Evolutionary conservation across 2,797 vertebrate genomes (phyloP).

Genomic region (Argyrosomus regius): DNA sequence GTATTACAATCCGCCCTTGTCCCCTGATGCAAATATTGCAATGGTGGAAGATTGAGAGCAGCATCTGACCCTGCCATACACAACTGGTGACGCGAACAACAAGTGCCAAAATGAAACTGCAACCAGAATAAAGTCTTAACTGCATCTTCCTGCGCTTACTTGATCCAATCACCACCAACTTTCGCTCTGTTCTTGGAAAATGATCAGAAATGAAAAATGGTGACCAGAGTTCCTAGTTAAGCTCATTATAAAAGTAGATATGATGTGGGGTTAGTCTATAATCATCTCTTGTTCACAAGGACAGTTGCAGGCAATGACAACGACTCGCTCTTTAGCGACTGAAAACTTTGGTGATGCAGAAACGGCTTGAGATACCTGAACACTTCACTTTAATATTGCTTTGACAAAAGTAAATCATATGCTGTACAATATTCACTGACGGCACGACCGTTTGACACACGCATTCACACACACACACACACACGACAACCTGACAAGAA

Average conservation of each 20-base stretch:
- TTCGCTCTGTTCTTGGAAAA: slow-evolving; percentile 10
- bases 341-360: slow-evolving; percentile 80
- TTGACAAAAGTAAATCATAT: slow-evolving; percentile 70
- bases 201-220: slow-evolving; percentile 31
- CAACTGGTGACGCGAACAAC: slow-evolving; percentile 58
- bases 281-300: slow-evolving; percentile 51
- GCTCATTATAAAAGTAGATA: slow-evolving; percentile 28
- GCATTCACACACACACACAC: slow-evolving; percentile 45
- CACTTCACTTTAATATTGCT: slow-evolving; percentile 81
- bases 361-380: slow-evolving; percentile 68
- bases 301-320: slow-evolving; percentile 54
- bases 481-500: slow-evolving; percentile 56
- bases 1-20: not conserved
- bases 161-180: slow-evolving; percentile 15
- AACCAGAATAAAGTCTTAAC: slow-evolving; percentile 34
- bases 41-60: slow-evolving; percentile 34
- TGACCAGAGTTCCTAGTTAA: slow-evolving; percentile 17
- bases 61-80: slow-evolving; percentile 50
- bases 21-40: slow-evolving; percentile 25
- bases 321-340: slow-evolving; percentile 46
- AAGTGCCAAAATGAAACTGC: slow-evolving; percentile 57
- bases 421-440: slow-evolving; percentile 76
- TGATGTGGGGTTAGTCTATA: slow-evolving; percentile 31
- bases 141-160: slow-evolving; percentile 33
- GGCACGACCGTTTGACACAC: slow-evolving; percentile 58